phyloP scores from a whole-genome alignment of 2,797 vertebrate genomes.

The Danio jaintianensis region DNA sequence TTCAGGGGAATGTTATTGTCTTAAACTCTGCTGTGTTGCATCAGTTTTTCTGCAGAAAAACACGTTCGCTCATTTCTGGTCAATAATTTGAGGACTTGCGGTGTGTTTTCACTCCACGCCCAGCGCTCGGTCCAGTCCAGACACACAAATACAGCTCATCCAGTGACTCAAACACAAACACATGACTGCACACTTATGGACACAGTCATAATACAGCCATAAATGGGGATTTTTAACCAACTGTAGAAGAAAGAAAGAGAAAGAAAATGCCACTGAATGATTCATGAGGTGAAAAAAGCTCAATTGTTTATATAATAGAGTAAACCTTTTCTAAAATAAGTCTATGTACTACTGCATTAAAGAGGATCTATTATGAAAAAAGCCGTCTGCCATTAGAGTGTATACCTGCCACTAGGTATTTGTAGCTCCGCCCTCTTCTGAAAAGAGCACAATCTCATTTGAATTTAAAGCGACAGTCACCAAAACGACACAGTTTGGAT shows the following conservation, averaged over 20 bases:
- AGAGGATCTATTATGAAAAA: too few relatives aligned
- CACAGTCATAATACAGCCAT: constrained; percentile 22
- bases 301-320: not conserved
- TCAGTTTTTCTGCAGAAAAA: not conserved
- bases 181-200: constrained; percentile 12
- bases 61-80: not conserved
- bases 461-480: too few relatives aligned
- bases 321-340: not conserved
- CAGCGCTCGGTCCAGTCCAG: not conserved
- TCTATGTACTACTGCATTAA: too few relatives aligned
- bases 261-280: not conserved
- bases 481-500: too few relatives aligned
- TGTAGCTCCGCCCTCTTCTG: too few relatives aligned
- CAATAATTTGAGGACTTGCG: constrained; percentile 4
- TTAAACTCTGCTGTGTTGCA: not conserved
- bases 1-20: constrained; percentile 5
- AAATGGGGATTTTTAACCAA: not conserved
- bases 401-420: too few relatives aligned
- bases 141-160: constrained; percentile 30
- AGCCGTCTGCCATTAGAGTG: too few relatives aligned
- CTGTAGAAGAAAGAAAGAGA: constrained; percentile 3
- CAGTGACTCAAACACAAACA: constrained; percentile 31
- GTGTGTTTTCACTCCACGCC: not conserved
- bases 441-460: too few relatives aligned
- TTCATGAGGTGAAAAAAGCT: not conserved